Evolutionary conservation across 2,797 vertebrate species (phyloP), one percentile per base, ranked within the genome.

Genomic region (Salarias fasciatus): DNA sequence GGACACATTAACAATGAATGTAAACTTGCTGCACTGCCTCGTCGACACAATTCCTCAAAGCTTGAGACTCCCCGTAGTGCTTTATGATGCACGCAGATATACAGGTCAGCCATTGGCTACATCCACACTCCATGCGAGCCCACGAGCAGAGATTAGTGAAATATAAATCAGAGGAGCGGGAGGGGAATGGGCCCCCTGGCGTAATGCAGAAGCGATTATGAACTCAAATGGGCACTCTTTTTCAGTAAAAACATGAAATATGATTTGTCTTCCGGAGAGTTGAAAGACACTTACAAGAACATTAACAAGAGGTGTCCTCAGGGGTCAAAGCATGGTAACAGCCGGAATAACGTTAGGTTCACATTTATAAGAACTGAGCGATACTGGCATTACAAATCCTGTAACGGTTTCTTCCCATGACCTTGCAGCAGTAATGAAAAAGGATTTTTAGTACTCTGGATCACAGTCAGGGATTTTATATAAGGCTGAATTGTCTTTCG

Each of bases 221-320:
- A 90, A 89, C 86, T 89, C 81, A 89, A 88, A 91, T 86, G 82
- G 84, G 79, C 63, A 51, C 72, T 87, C 81, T 89, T 89, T 89
- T 86, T 80, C 87, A 86, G 87, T 87, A 83, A 80, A 85, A 84
- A 76, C 52, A 77, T 88, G 88, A 92, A 90, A 87, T 87, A 88
- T 80, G 86, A 86, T 83, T 77, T 56, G 73, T 77, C 71, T 88
- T 64, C 62, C 60, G 59, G 79, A 86, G 73, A 78, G 72, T 54
- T 59, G 70, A 80, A 78, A 76, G 86, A 86, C 78, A 75, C 72
- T 85, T 79, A 88, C 74, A 76, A 76, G 77, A 79, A 77, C 77
- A 79, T 87, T 79, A 82, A 82, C 48, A 75, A 63, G 69, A 54
- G 53, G 49, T 58, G 72, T 47, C 68, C 55, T 64, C 13, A 2